These are phyloP conservation scores for Coregonus sp. DNA, from an alignment of 2,797 vertebrate species.

Conservation along the genomic window DNA sequence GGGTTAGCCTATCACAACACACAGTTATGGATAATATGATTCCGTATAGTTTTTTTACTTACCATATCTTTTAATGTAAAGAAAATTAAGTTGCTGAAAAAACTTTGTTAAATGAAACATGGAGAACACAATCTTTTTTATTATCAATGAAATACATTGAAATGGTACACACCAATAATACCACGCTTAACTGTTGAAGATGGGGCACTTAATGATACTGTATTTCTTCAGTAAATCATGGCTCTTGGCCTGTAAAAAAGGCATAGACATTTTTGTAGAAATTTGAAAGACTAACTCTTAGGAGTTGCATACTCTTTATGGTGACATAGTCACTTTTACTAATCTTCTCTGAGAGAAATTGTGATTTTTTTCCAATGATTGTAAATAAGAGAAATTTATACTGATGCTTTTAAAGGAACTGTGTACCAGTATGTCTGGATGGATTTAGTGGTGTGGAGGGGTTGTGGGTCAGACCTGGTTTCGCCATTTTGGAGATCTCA, in stretches of 20 bases:
- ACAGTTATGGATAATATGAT: conserved; percentile 61
- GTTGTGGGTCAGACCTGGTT: conserved; percentile 45
- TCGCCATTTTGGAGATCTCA: conserved; percentile 56
- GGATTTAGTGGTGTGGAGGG: conserved; percentile 55
- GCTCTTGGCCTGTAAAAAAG: conserved; percentile 88
- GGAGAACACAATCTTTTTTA: conserved; percentile 76
- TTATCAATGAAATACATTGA: conserved; percentile 81
- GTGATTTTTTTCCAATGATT: conserved; percentile 89
- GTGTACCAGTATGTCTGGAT: conserved; percentile 66
- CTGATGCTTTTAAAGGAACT: conserved; percentile 85
- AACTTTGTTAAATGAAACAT: conserved; percentile 30
- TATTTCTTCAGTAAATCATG: conserved; percentile 88
- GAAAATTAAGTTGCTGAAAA: conserved; percentile 50
- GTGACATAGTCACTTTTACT: conserved; percentile 99
- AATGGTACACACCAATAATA: conserved; percentile 79
- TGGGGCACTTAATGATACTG: conserved; percentile 88
- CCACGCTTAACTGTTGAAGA: conserved; percentile 90
- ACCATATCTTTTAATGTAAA: conserved; percentile 78
- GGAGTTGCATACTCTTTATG: conserved; percentile 99
- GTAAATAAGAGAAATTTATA: conserved; percentile 97
- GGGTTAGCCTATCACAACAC: conserved; percentile 65
- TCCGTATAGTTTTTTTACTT: conserved; percentile 54
- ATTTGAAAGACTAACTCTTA: conserved; percentile 99
- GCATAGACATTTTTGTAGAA: conserved; percentile 97
- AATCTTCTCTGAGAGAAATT: conserved; percentile 99